These are phyloP conservation scores for Macrocentrus cingulum DNA, from an alignment of 1,140 invertebrate species.

Conservation along the genomic window DNA sequence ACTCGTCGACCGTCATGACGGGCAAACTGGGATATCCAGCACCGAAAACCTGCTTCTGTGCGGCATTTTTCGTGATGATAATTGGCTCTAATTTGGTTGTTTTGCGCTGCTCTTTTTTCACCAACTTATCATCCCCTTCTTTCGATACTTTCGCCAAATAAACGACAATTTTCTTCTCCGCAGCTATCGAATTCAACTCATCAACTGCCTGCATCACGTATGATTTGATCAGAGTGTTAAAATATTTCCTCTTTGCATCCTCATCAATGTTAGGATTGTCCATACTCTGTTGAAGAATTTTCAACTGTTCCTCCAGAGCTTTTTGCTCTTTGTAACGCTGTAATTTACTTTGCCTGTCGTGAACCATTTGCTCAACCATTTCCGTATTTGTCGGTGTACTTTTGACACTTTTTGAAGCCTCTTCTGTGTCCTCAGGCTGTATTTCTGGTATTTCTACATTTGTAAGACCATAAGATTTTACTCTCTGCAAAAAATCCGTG, in stretches of 20 bases:
- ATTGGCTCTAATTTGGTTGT: slow-evolving; percentile 76
- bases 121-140: slow-evolving; percentile 39
- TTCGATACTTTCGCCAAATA: slow-evolving; percentile 64
- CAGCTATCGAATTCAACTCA: slow-evolving; percentile 73
- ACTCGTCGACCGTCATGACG: slow-evolving; percentile 90
- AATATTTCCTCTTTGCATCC: slow-evolving; percentile 80
- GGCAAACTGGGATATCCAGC: slow-evolving; percentile 93
- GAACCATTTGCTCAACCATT: slow-evolving; percentile 51
- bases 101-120: slow-evolving; percentile 49
- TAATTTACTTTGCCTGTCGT: slow-evolving; percentile 72
- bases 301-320: slow-evolving; percentile 72
- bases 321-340: slow-evolving; percentile 79
- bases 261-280: slow-evolving; percentile 72
- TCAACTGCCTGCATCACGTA: slow-evolving; percentile 76
- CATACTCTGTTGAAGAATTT: slow-evolving; percentile 66
- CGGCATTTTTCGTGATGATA: slow-evolving; percentile 85
- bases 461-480: slow-evolving; percentile 76
- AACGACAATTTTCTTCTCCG: slow-evolving; percentile 74
- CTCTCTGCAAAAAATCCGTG: slow-evolving; percentile 78
- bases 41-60: slow-evolving; percentile 93
- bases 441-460: slow-evolving; percentile 62
- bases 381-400: slow-evolving; percentile 40
- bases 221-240: slow-evolving; percentile 74
- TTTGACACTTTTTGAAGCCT: neutral
- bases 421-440: slow-evolving; percentile 35